These are phyloP conservation scores for Hydractinia echinata DNA, from an alignment of 30 jellyfish, hydroid and myxozoan genomes.

Conservation along the genomic window DNA sequence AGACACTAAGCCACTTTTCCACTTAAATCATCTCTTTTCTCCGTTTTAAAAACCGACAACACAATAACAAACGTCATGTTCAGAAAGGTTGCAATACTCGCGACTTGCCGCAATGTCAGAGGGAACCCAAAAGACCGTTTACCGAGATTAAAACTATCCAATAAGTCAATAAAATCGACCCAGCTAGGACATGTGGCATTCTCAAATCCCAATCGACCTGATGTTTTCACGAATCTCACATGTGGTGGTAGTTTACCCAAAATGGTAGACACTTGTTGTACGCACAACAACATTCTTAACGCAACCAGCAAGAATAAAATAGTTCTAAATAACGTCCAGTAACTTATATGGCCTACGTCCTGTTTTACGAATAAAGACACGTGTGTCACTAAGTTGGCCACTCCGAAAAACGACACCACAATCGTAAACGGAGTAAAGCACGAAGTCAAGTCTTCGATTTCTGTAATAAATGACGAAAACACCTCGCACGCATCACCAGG, in stretches of 20 bases:
- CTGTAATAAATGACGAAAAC: conserved; percentile 52
- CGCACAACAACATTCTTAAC: conserved; percentile 52
- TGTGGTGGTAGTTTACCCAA: conserved; percentile 66
- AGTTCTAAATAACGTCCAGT: conserved; percentile 72
- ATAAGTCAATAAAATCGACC: conserved; percentile 47
- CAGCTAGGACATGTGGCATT: conserved; percentile 42
- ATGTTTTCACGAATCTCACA: conserved; percentile 53
- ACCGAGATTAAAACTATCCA: conserved; percentile 48
- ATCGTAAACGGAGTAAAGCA: conserved; percentile 59
- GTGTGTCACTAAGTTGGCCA: conserved; percentile 62
- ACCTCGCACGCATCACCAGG: conserved; percentile 64
- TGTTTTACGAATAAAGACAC: conserved; percentile 38
- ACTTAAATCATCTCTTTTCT: no score
- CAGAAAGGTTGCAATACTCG: conserved; percentile 54
- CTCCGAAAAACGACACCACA: conserved; percentile 52
- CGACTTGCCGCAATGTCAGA: conserved; percentile 57
- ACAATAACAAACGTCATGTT: conserved; percentile 63
- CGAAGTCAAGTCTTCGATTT: conserved; percentile 45
- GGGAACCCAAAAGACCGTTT: conserved; percentile 72
- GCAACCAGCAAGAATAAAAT: conserved; percentile 55
- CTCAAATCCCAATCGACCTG: conserved; percentile 48
- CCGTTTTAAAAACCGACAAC: conserved; percentile 40
- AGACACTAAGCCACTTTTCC: no score
- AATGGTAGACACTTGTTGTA: conserved; percentile 45
- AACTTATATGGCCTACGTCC: conserved; percentile 13